Evolutionary conservation across 2,797 vertebrate species (phyloP), one percentile per base, ranked within the genome.

Genomic region (Lemur catta): DNA sequence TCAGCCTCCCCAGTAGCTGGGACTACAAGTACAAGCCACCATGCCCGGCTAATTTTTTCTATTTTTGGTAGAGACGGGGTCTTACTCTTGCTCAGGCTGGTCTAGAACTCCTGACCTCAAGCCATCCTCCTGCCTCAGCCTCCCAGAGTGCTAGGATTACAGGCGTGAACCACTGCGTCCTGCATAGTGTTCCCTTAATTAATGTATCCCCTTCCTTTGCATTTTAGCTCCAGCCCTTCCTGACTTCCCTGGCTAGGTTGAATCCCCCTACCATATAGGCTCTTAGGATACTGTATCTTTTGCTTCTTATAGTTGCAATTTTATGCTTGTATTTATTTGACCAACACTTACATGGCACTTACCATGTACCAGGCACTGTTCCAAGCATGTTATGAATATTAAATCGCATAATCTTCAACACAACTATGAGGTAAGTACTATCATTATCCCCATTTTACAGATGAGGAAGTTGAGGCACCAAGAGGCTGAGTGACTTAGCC

Each of bases 311-410:
- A 38, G 61, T 30, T 92, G 80, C 6, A 57, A 63, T 84, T 89
- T 95, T 59, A 38, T 67, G 35, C 59, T 78, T 94, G 33, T 59
- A 43, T 79, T 95, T 71, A 89, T 72, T 87, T 78, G 48, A 72
- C 38, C 78, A 17, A 15, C n/a, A 69, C 63, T 74, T 52, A 63
- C 26, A 1, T 55, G n/a, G 84, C 33, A 22, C 15, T 71, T 55
- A 38, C 13, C 43, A 33, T 4, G 41, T 52, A 33, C 50, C 57
- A 57, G 43, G 22, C 18, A 43, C 41, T 63, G 22, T 26, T 59
- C 35, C 69, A 30, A 30, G 24, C 46, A 15, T 43, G 20, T 43
- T 69, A 15, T 74, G 79, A 61, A 57, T 65, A 69, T 35, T 22
- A 82, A 84, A 38, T 41, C 41, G 28, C 61, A 35, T 74, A 46